These are phyloP conservation scores for Desoria tigrina DNA, from an alignment of 2,888 invertebrate species.

Conservation along the genomic window DNA sequence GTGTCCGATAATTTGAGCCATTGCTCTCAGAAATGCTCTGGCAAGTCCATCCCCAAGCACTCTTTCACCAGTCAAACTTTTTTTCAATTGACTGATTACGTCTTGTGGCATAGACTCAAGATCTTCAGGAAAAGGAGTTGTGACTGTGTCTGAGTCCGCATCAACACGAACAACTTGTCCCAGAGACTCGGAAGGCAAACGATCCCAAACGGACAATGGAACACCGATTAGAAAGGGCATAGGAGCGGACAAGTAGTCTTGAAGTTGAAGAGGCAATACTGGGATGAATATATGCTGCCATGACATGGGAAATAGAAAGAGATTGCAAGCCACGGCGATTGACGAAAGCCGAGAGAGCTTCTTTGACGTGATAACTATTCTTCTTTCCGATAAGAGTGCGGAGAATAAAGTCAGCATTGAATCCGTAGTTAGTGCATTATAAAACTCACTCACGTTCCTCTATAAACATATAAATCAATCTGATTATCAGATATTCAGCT, in stretches of 20 bases:
- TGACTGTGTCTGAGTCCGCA: conserved; percentile 84
- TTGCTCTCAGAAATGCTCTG: conserved; percentile 83
- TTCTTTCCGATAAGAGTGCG: conserved; percentile 88
- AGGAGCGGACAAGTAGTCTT: conserved; percentile 89
- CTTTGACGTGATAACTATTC: conserved; percentile 88
- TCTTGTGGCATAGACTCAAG: conserved; percentile 84
- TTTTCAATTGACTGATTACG: conserved; percentile 66
- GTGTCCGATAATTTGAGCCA: conserved; percentile 92
- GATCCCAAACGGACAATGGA: conserved; percentile 79
- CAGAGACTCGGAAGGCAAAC: conserved; percentile 67
- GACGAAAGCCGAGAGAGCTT: conserved; percentile 87
- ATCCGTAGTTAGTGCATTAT: conserved; percentile 89
- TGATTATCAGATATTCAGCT: conserved; percentile 2
- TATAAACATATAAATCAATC: conserved; percentile 58
- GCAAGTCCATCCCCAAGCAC: conserved; percentile 84
- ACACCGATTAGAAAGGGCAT: conserved; percentile 98
- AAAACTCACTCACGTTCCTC: conserved; percentile 96
- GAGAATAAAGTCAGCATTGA: conserved; percentile 96
- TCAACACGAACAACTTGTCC: conserved; percentile 93
- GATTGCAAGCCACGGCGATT: conserved; percentile 89
- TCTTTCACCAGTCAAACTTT: conserved; percentile 45
- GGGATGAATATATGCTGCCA: conserved; percentile 99
- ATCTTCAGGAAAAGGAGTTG: conserved; percentile 82
- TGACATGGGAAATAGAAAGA: conserved; percentile 94
- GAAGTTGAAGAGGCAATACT: conserved; percentile 81